phyloP scores from a whole-genome alignment of 2,888 invertebrate genomes.

The Exephanes ischioxanthus region DNA sequence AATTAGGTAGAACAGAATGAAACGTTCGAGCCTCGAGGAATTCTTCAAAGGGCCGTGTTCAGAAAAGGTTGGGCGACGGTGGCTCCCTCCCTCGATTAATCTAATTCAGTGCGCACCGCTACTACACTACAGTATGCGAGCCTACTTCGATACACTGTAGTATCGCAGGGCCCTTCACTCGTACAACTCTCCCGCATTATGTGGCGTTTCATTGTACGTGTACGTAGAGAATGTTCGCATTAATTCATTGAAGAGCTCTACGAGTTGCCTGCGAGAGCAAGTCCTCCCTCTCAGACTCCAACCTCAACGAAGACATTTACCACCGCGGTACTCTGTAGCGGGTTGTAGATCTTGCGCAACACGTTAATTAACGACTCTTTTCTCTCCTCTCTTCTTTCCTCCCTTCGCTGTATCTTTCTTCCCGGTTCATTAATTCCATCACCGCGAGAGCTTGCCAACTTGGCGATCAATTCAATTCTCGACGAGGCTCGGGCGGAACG shows the following conservation, averaged over 20 bases:
- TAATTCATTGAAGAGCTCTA: slow-evolving; percentile 41
- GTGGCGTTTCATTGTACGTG: slow-evolving; percentile 18
- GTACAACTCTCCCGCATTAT: slow-evolving; percentile 13
- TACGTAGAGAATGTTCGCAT: slow-evolving; percentile 16
- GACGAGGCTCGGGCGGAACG: background rate
- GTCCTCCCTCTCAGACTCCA: background rate
- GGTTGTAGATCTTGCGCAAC: slow-evolving; percentile 25
- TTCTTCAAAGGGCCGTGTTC: slow-evolving; percentile 8
- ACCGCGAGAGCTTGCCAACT: background rate
- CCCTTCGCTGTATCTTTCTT: background rate
- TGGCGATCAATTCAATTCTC: background rate
- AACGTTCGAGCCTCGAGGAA: background rate
- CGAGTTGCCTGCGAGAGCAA: background rate
- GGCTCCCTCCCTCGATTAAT: slow-evolving; percentile 28
- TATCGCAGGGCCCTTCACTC: background rate
- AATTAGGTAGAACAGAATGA: background rate
- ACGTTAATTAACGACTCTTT: slow-evolving; percentile 32
- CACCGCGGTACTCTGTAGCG: background rate
- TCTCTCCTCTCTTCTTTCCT: background rate
- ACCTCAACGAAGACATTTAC: slow-evolving; percentile 33
- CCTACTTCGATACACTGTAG: background rate
- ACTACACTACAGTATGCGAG: background rate
- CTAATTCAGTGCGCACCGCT: slow-evolving; percentile 10
- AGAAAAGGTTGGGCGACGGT: background rate
- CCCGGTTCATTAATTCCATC: background rate